Base-by-base conservation (phyloP, 1,140 invertebrate species). In the Bombus waltoni region DNA sequence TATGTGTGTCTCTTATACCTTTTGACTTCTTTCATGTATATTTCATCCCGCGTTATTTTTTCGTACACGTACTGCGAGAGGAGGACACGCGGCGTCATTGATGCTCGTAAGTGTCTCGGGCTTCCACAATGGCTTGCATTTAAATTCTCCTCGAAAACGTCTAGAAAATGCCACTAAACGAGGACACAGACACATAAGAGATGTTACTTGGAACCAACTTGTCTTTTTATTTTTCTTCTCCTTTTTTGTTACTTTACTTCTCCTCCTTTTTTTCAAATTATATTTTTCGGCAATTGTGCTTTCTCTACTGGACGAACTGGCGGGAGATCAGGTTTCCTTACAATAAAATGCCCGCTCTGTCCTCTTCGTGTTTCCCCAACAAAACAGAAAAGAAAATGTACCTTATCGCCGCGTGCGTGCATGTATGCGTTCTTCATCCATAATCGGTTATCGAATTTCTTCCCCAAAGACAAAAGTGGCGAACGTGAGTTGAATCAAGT, bases 41-140 rank as follows among this genome's bases (percentile, higher is more conserved):
- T 73, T 77, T 88, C 72, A 88, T 87, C 44, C 78, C 28, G 25
- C 32, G 83, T 87, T 62, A 3, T 40, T 81, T 81, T 89, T 87
- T 81, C 32, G 74, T 87, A 62, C 40, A 72, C 72, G 84, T 86
- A 86, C 72, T 10, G 38, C 57, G 73, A 68, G 82, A 83, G 70
- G 47, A 87, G 77, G 44, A 85, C 77, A 83, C 72, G 81, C 71
- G 76, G 72, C 53, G 77, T 89, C 86, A 89, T 85, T 89, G 81
- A 81, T 85, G 28, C 76, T 87, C 85, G 72, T 88, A 87, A 88
- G 81, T 87, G 71, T 76, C 81, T 70, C 57, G 81, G 72, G 57
- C 71, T 85, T 87, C 66, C 65, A 85, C 72, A 77, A 85, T n/a
- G 59, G 32, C 44, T 59, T 83, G 77, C 77, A 85, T 89, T 85